phyloP scores from a whole-genome alignment of 2,113 vertebrate species.

The Cyanoliseus patagonus region DNA sequence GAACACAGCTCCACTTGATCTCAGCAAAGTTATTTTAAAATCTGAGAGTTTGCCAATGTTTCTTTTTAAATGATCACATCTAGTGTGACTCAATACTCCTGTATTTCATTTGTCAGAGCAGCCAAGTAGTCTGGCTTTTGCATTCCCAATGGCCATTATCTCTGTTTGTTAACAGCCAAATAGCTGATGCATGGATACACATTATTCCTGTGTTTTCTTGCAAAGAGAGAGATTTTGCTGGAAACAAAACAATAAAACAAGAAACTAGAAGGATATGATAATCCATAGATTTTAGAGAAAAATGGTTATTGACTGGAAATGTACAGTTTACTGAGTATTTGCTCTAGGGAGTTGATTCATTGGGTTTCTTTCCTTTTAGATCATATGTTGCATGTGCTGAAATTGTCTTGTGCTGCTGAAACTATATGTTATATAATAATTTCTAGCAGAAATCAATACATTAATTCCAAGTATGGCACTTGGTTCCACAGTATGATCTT shows the following conservation, averaged over 20 bases:
- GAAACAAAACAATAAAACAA: conserved; percentile 1
- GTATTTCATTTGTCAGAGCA: conserved; percentile 68
- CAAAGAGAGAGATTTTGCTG: neutral
- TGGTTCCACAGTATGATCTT: neutral
- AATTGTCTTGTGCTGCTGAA: neutral
- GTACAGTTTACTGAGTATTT: neutral
- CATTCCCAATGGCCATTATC: conserved; percentile 52
- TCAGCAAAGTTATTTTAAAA: conserved; percentile 72
- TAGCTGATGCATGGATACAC: conserved; percentile 4
- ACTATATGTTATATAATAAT: neutral
- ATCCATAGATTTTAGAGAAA: neutral
- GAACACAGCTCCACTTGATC: conserved; percentile 62
- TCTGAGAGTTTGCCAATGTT: conserved; percentile 63
- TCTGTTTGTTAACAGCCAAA: conserved; percentile 67
- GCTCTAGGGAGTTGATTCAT: neutral
- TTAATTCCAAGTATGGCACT: neutral
- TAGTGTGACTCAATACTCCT: conserved; percentile 65
- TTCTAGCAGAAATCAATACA: neutral
- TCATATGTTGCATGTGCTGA: neutral
- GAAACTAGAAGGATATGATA: neutral
- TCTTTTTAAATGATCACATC: conserved; percentile 67
- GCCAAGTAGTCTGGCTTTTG: conserved; percentile 41
- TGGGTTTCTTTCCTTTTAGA: neutral
- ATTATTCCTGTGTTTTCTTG: conserved; percentile 54
- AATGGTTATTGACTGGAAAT: neutral